These are phyloP conservation scores for Amphibalanus amphitrite DNA, from an alignment of 1,140 invertebrate genomes.

Conservation along the genomic window DNA sequence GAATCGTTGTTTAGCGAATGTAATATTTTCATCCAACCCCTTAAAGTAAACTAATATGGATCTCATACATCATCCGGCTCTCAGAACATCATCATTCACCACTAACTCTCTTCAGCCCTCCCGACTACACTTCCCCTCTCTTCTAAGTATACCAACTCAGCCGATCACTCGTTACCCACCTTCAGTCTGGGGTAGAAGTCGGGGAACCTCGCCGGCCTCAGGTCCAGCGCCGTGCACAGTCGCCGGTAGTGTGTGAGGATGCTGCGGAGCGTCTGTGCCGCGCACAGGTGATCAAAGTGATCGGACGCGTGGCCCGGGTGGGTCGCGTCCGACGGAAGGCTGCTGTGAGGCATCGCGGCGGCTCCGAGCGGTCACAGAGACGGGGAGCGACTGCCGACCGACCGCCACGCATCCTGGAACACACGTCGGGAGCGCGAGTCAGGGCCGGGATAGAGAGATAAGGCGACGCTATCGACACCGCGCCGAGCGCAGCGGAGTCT, in stretches of 20 bases:
- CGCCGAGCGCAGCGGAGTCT: too few species aligned
- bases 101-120: too few species aligned
- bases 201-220: neutral
- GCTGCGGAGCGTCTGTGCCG: neutral
- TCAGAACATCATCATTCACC: too few species aligned
- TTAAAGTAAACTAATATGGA: too few species aligned
- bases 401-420: neutral
- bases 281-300: neutral
- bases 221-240: neutral
- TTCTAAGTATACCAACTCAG: too few species aligned
- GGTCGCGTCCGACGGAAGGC: neutral
- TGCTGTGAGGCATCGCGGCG: neutral
- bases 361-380: neutral
- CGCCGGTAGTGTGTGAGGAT: neutral
- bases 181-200: neutral
- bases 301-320: neutral
- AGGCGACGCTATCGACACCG: too few species aligned
- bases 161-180: neutral
- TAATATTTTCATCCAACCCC: too few species aligned
- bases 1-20: too few species aligned
- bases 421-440: neutral
- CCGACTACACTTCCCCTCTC: too few species aligned
- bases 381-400: neutral
- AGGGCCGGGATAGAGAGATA: neutral
- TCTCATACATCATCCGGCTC: too few species aligned